phyloP scores from a whole-genome alignment of 2,888 invertebrate genomes.

The Scaptodrosophila latifasciaeformis region DNA sequence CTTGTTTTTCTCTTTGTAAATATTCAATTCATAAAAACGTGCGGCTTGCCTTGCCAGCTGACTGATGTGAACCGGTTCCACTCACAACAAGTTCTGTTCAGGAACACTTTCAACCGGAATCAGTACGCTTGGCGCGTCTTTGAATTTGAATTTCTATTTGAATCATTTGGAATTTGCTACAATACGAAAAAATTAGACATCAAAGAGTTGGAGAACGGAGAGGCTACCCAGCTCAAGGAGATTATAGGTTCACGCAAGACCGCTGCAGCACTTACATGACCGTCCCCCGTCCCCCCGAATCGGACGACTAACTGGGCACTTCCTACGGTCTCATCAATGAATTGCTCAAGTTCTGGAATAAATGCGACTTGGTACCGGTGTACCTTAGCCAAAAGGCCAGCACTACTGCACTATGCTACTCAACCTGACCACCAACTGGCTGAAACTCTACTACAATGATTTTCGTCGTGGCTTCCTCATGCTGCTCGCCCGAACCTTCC shows the following conservation, averaged over 20 bases:
- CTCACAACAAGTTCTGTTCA: too few species aligned
- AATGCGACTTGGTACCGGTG: constrained; percentile 87
- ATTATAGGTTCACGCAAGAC: constrained; percentile 84
- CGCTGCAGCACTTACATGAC: constrained; percentile 89
- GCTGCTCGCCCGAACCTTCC: constrained; percentile 85
- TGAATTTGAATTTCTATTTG: too few species aligned
- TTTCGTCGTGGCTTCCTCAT: constrained; percentile 87
- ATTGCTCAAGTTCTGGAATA: constrained; percentile 94
- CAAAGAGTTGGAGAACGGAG: constrained; percentile 77
- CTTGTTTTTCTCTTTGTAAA: too few species aligned
- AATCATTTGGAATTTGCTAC: too few species aligned
- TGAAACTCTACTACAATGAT: constrained; percentile 87
- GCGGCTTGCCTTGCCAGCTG: too few species aligned
- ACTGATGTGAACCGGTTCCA: too few species aligned
- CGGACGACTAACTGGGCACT: constrained; percentile 93
- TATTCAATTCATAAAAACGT: too few species aligned
- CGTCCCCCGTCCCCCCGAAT: constrained; percentile 87
- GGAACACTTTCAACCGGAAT: too few species aligned
- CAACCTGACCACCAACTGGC: constrained; percentile 86
- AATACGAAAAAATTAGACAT: too few species aligned
- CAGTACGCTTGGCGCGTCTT: too few species aligned
- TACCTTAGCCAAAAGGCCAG: constrained; percentile 94
- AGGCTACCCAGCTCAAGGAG: constrained; percentile 81
- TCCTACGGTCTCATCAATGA: constrained; percentile 92
- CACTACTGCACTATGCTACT: constrained; percentile 98